Evolutionary conservation across 2,888 invertebrate genomes (phyloP).

Genomic region (Metacarcinus magister): DNA sequence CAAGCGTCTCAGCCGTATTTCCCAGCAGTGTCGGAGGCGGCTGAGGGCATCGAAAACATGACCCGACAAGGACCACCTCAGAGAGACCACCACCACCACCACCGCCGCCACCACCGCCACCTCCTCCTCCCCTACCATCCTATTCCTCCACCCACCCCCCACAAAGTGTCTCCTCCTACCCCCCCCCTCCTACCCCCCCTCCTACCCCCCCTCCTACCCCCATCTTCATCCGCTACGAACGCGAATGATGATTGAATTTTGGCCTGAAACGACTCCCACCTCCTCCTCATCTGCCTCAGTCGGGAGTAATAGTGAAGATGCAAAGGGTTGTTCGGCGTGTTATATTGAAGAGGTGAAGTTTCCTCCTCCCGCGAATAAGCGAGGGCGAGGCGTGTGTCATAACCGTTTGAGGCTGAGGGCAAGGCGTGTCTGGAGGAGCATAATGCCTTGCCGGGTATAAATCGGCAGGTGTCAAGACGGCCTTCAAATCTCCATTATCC

Average conservation of each 20-base stretch:
- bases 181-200: not conserved
- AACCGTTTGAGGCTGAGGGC: slow-evolving; percentile 62
- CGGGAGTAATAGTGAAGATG: slow-evolving; percentile 75
- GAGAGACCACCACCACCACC: not conserved
- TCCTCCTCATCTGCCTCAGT: slow-evolving; percentile 66
- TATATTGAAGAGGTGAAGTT: slow-evolving; percentile 57
- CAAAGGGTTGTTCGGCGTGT: slow-evolving; percentile 62
- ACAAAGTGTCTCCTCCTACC: too few relatives aligned
- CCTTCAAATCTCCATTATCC: not conserved
- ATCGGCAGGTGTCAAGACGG: not conserved
- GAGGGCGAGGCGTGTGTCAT: slow-evolving; percentile 60
- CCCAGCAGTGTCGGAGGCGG: slow-evolving; percentile 26
- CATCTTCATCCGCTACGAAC: slow-evolving; percentile 46
- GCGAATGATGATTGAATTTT: slow-evolving; percentile 77
- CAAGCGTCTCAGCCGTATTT: not conserved
- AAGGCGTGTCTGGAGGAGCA: slow-evolving; percentile 44
- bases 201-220: not conserved
- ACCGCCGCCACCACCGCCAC: too few relatives aligned
- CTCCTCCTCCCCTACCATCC: not conserved
- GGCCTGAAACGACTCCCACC: slow-evolving; percentile 60
- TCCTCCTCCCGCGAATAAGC: slow-evolving; percentile 57
- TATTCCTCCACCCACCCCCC: not conserved
- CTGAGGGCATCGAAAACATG: not conserved
- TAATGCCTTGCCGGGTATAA: not conserved
- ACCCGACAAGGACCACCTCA: slow-evolving; percentile 26